Percentiles rank a stretch among this genome's conserved stretches.
These are phyloP conservation scores for Pseudomyrmex dendroicus DNA, from an alignment of 1,140 invertebrate genomes.

Conservation along the genomic window DNA sequence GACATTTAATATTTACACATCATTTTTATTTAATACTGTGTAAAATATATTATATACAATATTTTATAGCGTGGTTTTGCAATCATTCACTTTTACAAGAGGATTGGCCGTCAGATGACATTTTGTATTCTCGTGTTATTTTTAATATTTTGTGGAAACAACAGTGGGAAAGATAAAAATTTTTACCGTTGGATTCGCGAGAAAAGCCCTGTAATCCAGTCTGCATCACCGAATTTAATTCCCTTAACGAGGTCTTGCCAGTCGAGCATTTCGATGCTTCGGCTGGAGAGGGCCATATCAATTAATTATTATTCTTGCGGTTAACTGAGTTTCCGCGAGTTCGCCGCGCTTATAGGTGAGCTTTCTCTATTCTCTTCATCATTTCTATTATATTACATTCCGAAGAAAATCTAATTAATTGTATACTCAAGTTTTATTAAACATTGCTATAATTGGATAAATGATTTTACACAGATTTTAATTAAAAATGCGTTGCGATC, in stretches of 20 bases:
- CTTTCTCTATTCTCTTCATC: conserved; percentile 28
- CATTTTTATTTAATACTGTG: conserved; percentile 7
- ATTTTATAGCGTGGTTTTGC: not conserved
- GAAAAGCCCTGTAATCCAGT: conserved; percentile 71
- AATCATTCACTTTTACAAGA: conserved; percentile 5
- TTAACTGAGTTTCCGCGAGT: conserved; percentile 29
- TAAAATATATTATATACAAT: not conserved
- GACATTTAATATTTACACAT: not conserved
- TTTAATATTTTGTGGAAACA: not conserved
- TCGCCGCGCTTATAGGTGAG: conserved; percentile 11
- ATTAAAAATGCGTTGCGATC: conserved; percentile 5
- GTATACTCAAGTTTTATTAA: not conserved
- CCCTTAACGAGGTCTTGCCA: conserved; percentile 74
- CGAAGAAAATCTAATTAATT: not conserved
- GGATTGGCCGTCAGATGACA: not conserved
- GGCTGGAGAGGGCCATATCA: conserved; percentile 74
- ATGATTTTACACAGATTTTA: not conserved
- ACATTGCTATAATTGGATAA: conserved; percentile 16
- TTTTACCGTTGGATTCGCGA: conserved; percentile 74
- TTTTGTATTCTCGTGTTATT: conserved; percentile 5
- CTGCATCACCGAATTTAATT: conserved; percentile 75
- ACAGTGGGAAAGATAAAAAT: conserved; percentile 12
- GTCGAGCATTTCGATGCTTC: conserved; percentile 67
- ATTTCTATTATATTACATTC: conserved; percentile 35
- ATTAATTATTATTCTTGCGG: conserved; percentile 79